These are phyloP conservation scores for Pseudocheirus occidentalis DNA, from an alignment of 2,797 vertebrate species.

Conservation along the genomic window DNA sequence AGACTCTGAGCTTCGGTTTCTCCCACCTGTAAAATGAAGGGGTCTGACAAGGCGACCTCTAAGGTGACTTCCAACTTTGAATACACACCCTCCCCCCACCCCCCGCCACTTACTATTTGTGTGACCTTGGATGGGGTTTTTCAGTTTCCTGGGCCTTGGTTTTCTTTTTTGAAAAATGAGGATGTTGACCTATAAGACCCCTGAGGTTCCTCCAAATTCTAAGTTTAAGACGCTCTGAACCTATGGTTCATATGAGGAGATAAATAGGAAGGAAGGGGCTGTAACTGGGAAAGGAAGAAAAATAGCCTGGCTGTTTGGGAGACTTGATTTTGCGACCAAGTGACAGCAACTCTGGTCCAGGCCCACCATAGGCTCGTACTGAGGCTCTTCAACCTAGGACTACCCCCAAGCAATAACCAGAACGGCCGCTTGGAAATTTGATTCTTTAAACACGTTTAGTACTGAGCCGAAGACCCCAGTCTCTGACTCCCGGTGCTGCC, in stretches of 20 bases:
- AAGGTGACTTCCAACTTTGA: not conserved
- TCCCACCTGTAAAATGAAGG: not conserved
- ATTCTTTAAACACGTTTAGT: not conserved
- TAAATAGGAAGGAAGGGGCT: not conserved
- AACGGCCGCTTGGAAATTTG: not conserved
- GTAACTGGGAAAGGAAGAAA: not conserved
- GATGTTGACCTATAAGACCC: not conserved
- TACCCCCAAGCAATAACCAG: not conserved
- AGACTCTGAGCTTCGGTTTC: not conserved
- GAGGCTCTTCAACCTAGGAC: not conserved
- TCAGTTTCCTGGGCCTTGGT: not conserved
- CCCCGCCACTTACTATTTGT: not conserved
- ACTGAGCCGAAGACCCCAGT: not conserved
- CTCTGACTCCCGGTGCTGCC: not conserved
- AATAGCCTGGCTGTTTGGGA: not conserved
- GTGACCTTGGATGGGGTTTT: not conserved
- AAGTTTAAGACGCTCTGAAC: not conserved
- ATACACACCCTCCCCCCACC: not conserved
- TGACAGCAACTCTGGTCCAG: not conserved
- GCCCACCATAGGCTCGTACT: not conserved
- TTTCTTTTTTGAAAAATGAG: not conserved
- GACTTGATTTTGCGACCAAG: not conserved
- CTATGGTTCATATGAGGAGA: not conserved
- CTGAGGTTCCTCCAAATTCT: not conserved
- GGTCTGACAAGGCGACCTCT: not conserved